Percentiles rank a stretch among this genome's conserved stretches.
phyloP scores from a whole-genome alignment of 2,797 vertebrate genomes.

The Pteropus rufus region DNA sequence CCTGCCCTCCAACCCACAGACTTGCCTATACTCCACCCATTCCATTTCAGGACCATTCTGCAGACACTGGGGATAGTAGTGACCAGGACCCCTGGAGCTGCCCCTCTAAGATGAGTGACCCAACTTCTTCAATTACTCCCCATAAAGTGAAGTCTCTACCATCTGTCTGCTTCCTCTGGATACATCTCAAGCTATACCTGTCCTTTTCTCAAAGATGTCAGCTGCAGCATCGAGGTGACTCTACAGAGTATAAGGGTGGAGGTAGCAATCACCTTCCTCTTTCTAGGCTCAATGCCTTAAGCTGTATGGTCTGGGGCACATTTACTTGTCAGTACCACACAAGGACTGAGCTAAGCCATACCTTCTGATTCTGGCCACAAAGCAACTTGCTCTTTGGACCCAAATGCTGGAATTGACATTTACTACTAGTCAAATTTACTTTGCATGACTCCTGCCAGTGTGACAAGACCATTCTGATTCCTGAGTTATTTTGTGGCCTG shows the following conservation, averaged over 20 bases:
- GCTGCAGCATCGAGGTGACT: background rate
- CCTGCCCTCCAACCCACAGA: background rate
- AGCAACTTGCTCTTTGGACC: background rate
- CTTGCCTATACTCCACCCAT: no score
- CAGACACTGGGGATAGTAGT: background rate
- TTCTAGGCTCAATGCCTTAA: background rate
- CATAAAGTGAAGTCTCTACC: background rate
- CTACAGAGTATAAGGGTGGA: background rate
- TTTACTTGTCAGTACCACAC: background rate
- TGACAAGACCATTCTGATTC: background rate
- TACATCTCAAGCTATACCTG: background rate
- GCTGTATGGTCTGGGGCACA: background rate
- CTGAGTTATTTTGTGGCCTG: background rate
- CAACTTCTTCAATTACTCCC: background rate
- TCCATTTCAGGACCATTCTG: background rate
- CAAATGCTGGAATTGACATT: background rate
- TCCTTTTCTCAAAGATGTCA: background rate
- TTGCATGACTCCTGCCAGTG: background rate
- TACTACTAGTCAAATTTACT: background rate
- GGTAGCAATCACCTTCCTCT: background rate
- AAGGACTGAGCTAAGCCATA: background rate
- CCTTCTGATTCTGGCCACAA: background rate
- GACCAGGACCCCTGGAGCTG: background rate
- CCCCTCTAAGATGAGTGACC: background rate
- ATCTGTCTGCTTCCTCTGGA: background rate